phyloP scores from a whole-genome alignment of 2,888 invertebrate species.

The Harpalus rufipes region DNA sequence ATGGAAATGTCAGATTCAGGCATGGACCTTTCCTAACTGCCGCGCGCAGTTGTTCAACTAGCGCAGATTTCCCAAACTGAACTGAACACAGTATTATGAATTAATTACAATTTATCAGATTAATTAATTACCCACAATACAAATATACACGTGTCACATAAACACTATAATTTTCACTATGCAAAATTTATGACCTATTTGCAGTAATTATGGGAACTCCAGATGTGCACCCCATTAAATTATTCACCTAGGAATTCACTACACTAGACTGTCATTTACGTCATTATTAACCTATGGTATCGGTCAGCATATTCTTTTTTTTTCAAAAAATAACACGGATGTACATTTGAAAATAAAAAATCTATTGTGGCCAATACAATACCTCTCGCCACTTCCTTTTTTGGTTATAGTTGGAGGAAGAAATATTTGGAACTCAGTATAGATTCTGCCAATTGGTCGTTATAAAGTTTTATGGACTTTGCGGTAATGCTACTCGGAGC shows the following conservation, averaged over 20 bases:
- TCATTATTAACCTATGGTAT: background rate
- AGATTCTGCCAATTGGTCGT: no score
- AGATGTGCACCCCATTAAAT: background rate
- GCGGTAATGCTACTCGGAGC: no score
- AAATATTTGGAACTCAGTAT: no score
- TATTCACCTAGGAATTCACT: background rate
- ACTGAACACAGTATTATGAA: slow-evolving; percentile 22
- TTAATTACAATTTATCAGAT: slow-evolving; percentile 45
- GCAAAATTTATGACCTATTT: background rate
- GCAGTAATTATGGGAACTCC: slow-evolving; percentile 5
- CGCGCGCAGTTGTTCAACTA: slow-evolving; percentile 49
- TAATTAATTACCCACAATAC: slow-evolving; percentile 46
- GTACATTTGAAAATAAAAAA: no score
- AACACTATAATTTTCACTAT: slow-evolving; percentile 5
- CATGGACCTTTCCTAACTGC: slow-evolving; percentile 51
- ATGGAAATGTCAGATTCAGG: slow-evolving; percentile 56
- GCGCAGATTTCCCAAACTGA: slow-evolving; percentile 40
- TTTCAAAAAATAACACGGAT: background rate
- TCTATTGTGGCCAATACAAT: no score
- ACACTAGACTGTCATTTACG: background rate
- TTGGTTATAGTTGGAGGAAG: no score
- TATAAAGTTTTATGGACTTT: no score
- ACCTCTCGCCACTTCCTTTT: no score
- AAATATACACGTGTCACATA: slow-evolving; percentile 29
- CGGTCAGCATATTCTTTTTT: background rate